phyloP scores from a whole-genome alignment of 2,888 invertebrate genomes.

The Perithous albicinctus region DNA sequence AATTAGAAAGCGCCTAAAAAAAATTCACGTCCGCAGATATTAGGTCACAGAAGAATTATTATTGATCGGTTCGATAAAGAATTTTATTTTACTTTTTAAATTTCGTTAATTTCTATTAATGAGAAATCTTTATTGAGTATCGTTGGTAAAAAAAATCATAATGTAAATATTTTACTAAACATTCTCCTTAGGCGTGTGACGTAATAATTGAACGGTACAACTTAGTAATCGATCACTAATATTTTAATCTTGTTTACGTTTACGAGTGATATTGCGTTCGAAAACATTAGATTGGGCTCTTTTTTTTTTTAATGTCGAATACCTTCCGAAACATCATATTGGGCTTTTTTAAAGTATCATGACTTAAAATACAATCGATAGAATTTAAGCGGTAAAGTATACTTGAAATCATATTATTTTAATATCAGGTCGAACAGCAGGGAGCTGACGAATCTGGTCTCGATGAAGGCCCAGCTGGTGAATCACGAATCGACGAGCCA shows the following conservation, averaged over 20 bases:
- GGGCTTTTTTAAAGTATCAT: neutral
- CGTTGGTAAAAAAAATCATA: too few relatives aligned
- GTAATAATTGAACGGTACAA: too few relatives aligned
- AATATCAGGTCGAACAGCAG: constrained; percentile 68
- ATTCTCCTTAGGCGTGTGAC: too few relatives aligned
- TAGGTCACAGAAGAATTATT: too few relatives aligned
- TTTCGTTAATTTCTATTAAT: too few relatives aligned
- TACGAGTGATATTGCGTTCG: neutral
- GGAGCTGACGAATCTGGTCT: constrained; percentile 75
- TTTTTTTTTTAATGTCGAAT: too few relatives aligned
- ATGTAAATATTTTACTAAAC: too few relatives aligned
- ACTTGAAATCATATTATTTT: neutral
- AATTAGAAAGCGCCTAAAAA: too few relatives aligned
- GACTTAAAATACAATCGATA: neutral
- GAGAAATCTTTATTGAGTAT: too few relatives aligned
- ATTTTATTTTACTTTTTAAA: too few relatives aligned
- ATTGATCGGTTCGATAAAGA: too few relatives aligned
- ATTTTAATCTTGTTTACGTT: neutral
- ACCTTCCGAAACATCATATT: neutral
- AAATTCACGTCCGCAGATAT: too few relatives aligned
- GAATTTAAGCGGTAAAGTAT: neutral
- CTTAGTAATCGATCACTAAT: neutral
- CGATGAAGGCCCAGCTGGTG: constrained; percentile 75
- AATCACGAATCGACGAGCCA: constrained; percentile 73
- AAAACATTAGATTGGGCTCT: neutral